Conservation (phyloP, 2,113 vertebrate genomes). For the Paradoxurus hermaphroditus region DNA sequence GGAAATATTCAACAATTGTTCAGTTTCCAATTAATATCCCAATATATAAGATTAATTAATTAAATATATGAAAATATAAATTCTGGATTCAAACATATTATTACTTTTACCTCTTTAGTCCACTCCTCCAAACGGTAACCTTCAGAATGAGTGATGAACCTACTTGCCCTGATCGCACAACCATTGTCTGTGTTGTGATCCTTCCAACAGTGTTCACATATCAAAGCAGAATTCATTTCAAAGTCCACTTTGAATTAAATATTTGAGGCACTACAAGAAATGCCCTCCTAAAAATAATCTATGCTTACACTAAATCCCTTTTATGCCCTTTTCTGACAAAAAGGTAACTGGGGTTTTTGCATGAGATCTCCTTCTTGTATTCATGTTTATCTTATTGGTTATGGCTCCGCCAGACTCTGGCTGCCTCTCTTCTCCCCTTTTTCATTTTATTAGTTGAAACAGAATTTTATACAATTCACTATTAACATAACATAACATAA, state of each 20-base stretch:
- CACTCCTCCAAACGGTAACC: no score
- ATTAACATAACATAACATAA: neutral
- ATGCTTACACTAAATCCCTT: slow-evolving; percentile 32
- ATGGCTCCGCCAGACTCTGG: neutral
- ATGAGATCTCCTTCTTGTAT: slow-evolving; percentile 6
- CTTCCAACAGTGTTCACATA: slow-evolving; percentile 30
- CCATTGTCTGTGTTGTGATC: slow-evolving; percentile 4
- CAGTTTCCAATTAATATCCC: neutral
- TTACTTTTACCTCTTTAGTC: neutral
- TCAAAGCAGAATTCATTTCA: slow-evolving; percentile 53
- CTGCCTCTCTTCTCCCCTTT: neutral
- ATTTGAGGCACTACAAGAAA: slow-evolving; percentile 31
- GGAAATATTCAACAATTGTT: neutral
- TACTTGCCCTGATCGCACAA: neutral
- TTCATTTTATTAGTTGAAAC: neutral
- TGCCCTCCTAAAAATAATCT: neutral
- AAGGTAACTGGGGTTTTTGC: slow-evolving; percentile 12
- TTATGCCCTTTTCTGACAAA: slow-evolving; percentile 38
- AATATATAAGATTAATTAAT: neutral
- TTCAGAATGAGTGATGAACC: neutral
- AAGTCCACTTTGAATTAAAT: slow-evolving; percentile 57
- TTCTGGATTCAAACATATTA: neutral
- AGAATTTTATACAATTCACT: slow-evolving; percentile 1
- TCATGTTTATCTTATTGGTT: neutral
- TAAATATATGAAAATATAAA: neutral